Evolutionary conservation across 1,140 invertebrate species (phyloP).

Genomic region (Saccostrea glomerata): DNA sequence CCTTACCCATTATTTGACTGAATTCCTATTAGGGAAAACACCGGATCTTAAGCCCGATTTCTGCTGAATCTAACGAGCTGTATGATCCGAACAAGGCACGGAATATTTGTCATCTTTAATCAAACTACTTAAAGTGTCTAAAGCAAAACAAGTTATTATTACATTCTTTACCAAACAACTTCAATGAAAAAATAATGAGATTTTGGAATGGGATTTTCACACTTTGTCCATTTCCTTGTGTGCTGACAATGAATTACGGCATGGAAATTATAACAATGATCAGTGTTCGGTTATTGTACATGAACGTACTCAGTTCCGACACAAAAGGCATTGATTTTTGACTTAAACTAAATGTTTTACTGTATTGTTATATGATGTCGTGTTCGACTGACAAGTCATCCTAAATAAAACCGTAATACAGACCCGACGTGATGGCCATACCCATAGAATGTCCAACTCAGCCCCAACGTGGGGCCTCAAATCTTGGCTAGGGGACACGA

Average conservation of each 20-base stretch:
- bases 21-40: conserved; percentile 21
- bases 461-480: no score
- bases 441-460: no score
- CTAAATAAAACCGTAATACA: no score
- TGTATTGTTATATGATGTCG: no score
- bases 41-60: background rate
- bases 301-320: background rate
- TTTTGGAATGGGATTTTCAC: background rate
- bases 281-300: no score
- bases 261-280: background rate
- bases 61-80: conserved; percentile 27
- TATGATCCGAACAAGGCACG: conserved; percentile 7
- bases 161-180: background rate
- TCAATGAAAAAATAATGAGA: background rate
- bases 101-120: conserved; percentile 29
- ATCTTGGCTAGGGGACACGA: no score
- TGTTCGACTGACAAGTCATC: no score
- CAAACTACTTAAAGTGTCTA: conserved; percentile 19
- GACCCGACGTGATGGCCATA: no score
- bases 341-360: no score
- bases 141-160: conserved; percentile 7
- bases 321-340: background rate
- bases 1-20: conserved; percentile 17
- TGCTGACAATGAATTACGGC: background rate
- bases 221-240: background rate